Evolutionary conservation across 1,140 invertebrate species (phyloP).

Genomic region (Stratiolaelaps scimitus): DNA sequence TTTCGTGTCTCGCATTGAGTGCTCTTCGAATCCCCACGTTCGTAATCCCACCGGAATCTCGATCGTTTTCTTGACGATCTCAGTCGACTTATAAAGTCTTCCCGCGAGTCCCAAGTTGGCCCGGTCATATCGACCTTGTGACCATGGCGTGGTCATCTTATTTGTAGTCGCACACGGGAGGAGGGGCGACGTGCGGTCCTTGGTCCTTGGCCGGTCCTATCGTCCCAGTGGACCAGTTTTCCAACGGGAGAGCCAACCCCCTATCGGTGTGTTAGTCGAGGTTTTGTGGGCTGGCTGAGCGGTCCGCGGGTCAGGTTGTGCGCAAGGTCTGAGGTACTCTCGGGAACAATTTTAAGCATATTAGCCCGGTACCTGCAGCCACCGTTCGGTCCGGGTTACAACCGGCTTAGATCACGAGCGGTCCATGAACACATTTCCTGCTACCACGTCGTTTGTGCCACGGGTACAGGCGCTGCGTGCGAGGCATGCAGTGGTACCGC

Average conservation of each 20-base stretch:
- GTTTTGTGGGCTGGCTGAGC: not conserved
- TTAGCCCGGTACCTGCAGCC: not conserved
- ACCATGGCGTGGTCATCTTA: not conserved
- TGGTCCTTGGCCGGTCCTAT: not conserved
- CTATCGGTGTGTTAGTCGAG: not conserved
- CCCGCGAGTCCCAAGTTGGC: no score
- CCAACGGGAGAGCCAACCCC: not conserved
- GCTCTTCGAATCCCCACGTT: no score
- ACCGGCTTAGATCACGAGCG: no score
- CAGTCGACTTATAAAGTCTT: no score
- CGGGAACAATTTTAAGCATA: conserved; percentile 29
- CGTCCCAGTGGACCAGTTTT: not conserved
- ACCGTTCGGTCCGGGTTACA: no score
- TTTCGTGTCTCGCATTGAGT: no score
- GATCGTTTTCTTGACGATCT: not conserved
- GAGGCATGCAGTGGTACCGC: no score
- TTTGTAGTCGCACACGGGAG: not conserved
- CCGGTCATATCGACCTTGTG: no score
- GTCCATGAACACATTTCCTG: no score
- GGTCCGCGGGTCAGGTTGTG: not conserved
- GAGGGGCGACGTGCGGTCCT: not conserved
- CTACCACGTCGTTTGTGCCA: no score
- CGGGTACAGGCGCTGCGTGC: no score
- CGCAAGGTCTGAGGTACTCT: conserved; percentile 2
- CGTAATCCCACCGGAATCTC: not conserved